Percentiles rank a stretch among this genome's conserved stretches.
Evolutionary conservation across 1,140 invertebrate species (phyloP).

Genomic region (Cydia pomonella): DNA sequence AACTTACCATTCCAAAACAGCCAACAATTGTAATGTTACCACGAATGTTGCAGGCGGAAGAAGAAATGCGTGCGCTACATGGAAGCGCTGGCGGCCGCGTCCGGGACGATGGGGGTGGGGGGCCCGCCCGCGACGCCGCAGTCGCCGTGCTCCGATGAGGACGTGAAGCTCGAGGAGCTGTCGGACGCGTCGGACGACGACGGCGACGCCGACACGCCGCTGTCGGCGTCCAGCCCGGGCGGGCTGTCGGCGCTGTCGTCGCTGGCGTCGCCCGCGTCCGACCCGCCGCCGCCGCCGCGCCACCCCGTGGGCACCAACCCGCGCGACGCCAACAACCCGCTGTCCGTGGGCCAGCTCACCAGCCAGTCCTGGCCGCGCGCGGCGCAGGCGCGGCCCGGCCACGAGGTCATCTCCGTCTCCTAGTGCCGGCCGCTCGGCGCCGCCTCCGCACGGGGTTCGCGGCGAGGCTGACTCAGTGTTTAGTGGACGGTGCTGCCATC

Average conservation of each 20-base stretch:
- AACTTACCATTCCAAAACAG: neutral
- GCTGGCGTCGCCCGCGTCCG: constrained; percentile 86
- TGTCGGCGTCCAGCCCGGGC: constrained; percentile 89
- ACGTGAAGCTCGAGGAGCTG: constrained; percentile 87
- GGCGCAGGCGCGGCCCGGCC: constrained; percentile 56
- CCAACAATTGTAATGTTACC: neutral
- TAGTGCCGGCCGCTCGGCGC: no score
- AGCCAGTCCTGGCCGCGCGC: constrained; percentile 78
- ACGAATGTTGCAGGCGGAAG: constrained; percentile 90
- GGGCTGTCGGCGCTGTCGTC: constrained; percentile 89
- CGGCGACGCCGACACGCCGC: constrained; percentile 83
- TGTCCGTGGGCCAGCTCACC: constrained; percentile 93
- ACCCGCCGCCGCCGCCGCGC: constrained; percentile 83
- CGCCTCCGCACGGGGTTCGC: constrained; percentile 45
- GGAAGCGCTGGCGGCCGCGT: constrained; percentile 86
- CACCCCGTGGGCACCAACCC: constrained; percentile 94
- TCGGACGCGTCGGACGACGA: constrained; percentile 88
- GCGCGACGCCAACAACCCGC: constrained; percentile 93
- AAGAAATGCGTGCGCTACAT: constrained; percentile 99
- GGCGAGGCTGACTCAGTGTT: constrained; percentile 38
- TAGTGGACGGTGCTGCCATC: constrained; percentile 37
- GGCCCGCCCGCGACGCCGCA: constrained; percentile 63
- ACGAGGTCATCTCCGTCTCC: constrained; percentile 78
- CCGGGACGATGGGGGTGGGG: constrained; percentile 77
- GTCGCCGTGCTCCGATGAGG: constrained; percentile 83